A percentile compares a stretch with the other conserved stretches of the same genome.
These are phyloP conservation scores for Drosophila serrata DNA, from an alignment of 1,140 invertebrate species.

Conservation along the genomic window DNA sequence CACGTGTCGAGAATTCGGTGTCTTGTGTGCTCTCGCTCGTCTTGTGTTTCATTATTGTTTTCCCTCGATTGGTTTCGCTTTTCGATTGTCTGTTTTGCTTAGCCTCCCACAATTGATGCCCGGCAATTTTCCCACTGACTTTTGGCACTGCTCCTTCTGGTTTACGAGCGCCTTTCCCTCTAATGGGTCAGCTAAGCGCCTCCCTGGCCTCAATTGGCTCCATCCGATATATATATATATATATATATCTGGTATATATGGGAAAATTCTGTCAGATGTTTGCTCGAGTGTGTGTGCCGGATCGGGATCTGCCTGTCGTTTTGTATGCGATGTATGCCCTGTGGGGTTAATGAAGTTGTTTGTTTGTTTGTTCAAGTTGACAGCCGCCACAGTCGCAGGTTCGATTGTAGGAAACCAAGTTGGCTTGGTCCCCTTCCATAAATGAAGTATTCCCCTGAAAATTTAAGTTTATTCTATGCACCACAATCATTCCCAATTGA, in stretches of 20 bases:
- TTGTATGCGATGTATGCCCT: slow-evolving; percentile 58
- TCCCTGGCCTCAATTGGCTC: slow-evolving; percentile 51
- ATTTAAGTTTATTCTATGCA: slow-evolving; percentile 4
- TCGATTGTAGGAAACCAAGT: background rate
- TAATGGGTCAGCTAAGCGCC: slow-evolving; percentile 76
- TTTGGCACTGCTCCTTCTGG: slow-evolving; percentile 58
- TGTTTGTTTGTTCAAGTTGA: slow-evolving; percentile 70
- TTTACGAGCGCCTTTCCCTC: slow-evolving; percentile 64
- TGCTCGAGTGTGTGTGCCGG: slow-evolving; percentile 3
- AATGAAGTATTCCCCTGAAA: slow-evolving; percentile 19
- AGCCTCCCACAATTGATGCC: slow-evolving; percentile 75
- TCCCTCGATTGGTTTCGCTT: slow-evolving; percentile 70
- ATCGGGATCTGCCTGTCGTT: slow-evolving; percentile 31
- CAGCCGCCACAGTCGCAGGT: slow-evolving; percentile 22
- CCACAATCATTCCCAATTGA: slow-evolving; percentile 4
- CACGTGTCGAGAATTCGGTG: slow-evolving; percentile 58
- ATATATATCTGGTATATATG: slow-evolving; percentile 10
- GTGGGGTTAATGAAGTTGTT: slow-evolving; percentile 81
- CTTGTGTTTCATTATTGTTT: slow-evolving; percentile 74
- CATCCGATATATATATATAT: slow-evolving; percentile 30
- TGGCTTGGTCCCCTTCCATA: background rate
- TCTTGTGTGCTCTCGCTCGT: slow-evolving; percentile 18
- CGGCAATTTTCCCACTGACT: slow-evolving; percentile 66
- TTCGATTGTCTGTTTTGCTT: slow-evolving; percentile 79
- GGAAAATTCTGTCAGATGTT: slow-evolving; percentile 6